Percentiles rank a stretch among this genome's conserved stretches.
Evolutionary conservation across 2,888 invertebrate species (phyloP).

Genomic region (Drosophila villosipedis): DNA sequence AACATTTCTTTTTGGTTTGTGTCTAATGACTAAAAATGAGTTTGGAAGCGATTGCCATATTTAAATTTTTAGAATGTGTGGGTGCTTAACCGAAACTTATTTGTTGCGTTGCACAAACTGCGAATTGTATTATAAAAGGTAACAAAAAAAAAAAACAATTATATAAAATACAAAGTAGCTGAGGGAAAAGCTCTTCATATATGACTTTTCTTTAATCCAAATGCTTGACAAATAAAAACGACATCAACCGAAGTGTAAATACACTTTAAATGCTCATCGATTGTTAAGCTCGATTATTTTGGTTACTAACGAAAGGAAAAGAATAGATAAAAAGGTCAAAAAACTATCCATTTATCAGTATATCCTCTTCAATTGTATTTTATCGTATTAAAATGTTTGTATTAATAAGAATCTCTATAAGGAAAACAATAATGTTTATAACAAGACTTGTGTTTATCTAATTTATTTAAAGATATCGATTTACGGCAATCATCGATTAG

Average conservation of each 20-base stretch:
- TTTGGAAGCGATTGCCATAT: constrained; percentile 13
- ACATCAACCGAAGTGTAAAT: constrained; percentile 29
- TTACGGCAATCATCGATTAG: not conserved
- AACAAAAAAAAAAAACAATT: constrained; percentile 36
- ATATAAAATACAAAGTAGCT: constrained; percentile 40
- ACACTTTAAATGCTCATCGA: constrained; percentile 21
- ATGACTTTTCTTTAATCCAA: constrained; percentile 42
- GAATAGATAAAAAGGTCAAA: accelerated
- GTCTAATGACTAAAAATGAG: not conserved
- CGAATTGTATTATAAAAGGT: constrained; percentile 48
- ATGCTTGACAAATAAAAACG: constrained; percentile 26
- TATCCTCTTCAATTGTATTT: not conserved
- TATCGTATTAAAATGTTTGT: not conserved
- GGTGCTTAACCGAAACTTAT: constrained; percentile 15
- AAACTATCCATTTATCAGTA: not conserved
- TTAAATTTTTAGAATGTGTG: constrained; percentile 23
- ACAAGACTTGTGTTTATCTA: not conserved
- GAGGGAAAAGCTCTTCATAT: constrained; percentile 31
- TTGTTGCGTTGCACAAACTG: constrained; percentile 48
- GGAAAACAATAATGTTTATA: not conserved
- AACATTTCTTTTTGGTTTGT: constrained; percentile 1
- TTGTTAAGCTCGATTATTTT: not conserved
- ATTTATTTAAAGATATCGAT: not conserved
- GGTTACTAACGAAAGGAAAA: not conserved
- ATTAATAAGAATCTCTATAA: not conserved